Base-by-base conservation (phyloP, 2,888 invertebrate genomes). In the Sicus ferrugineus region DNA sequence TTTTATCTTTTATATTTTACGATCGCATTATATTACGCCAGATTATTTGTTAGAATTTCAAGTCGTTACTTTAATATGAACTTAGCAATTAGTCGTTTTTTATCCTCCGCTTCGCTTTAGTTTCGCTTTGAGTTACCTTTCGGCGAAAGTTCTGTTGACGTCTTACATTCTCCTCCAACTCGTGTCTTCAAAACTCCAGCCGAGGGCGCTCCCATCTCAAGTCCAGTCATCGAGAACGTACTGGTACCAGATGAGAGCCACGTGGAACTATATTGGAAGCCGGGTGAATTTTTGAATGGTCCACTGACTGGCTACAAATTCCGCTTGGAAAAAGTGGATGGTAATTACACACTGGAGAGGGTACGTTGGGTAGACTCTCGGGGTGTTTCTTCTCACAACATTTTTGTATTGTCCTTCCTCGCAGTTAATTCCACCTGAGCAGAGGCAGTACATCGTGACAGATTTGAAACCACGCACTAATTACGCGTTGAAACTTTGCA, bases 241-340 rank as follows among this genome's bases (percentile, higher is more conserved):
- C 90, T 92, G 69, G 90, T 95, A 3, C 89, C 95, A 68, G 95
- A 96, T 84, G 89, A 93, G 64, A 90, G 91, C 76, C 90, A 95
- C 76, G 91, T 96, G 72, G 93, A 94, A 73, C 90, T 97, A 71
- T 93, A 92, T 77, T 97, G 96, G 96, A 91, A 91, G 83, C 92
- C 94, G 19, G 96, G 96, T 19, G 89, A 90, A 67, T 95, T 93
- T 81, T 92, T 93, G 65, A 95, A 95, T 84, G 96, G 95, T 74
- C 95, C 94, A 50, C 88, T 97, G 77, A 89, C 94, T 72, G 93
- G 95, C 74, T 97, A 95, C 86, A 92, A 92, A 75, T 87, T 96
- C 74, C 88, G 90, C 78, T 89, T 95, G 58, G 46, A 86, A 0
- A 86, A 87, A 59, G 87, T 87, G 34, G 87, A 88, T 76, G 89